Conservation (phyloP, 2,113 vertebrate genomes). For the Oreochromis niloticus region DNA sequence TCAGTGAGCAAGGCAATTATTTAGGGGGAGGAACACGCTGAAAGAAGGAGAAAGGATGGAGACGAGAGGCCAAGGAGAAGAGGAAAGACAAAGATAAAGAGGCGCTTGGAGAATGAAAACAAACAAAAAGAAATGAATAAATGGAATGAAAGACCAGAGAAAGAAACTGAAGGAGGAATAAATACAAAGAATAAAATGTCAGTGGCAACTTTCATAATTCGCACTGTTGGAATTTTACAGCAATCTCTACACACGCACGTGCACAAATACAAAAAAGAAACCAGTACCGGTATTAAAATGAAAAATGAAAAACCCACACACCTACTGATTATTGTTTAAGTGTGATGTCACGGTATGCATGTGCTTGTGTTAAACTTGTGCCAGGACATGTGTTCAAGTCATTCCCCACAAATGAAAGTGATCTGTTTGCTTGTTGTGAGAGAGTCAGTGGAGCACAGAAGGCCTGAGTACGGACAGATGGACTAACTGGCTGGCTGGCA, state of each 20-base stretch:
- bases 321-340: neutral
- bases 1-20: conserved; percentile 50
- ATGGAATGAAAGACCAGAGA: neutral
- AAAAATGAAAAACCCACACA: neutral
- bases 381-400: conserved; percentile 2
- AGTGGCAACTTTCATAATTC: neutral
- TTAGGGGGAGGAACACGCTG: conserved; percentile 8
- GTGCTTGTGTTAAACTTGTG: neutral
- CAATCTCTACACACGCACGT: neutral
- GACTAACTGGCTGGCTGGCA: conserved; percentile 52
- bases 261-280: neutral
- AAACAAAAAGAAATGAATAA: neutral
- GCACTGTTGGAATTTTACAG: neutral
- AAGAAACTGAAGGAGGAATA: neutral
- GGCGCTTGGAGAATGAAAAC: neutral
- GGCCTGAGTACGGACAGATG: conserved; percentile 52
- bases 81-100: conserved; percentile 3
- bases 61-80: neutral
- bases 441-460: conserved; percentile 45
- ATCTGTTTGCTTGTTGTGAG: conserved; percentile 31
- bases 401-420: conserved; percentile 13
- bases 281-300: neutral
- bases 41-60: conserved; percentile 10
- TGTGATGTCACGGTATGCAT: neutral
- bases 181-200: neutral